Evolutionary conservation across 53 echinoderm and acorn worm genomes (phyloP).

Genomic region (Holothuria scabra): DNA sequence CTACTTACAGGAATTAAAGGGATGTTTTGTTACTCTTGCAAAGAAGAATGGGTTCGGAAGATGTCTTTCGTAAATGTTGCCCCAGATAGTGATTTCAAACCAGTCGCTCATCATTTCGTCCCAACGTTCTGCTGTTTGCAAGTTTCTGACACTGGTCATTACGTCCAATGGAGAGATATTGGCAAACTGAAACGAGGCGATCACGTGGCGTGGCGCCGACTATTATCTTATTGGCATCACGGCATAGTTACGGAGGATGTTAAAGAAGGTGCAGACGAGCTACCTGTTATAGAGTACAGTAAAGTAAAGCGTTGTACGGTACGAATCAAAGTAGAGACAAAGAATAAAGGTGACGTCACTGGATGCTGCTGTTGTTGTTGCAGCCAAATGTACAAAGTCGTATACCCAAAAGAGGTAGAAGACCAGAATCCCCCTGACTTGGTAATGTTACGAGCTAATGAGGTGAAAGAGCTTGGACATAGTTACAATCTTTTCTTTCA

Average conservation of each 20-base stretch:
- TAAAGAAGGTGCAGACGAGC: background rate
- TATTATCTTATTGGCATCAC: conserved; percentile 52
- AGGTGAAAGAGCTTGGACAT: background rate
- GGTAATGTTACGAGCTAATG: conserved; percentile 54
- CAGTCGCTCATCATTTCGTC: background rate
- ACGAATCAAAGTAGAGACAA: background rate
- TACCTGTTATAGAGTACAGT: conserved; percentile 16
- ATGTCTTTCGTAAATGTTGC: background rate
- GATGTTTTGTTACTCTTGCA: background rate
- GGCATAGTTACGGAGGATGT: conserved; percentile 45
- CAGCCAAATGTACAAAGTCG: background rate
- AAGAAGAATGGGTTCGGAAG: conserved; percentile 7
- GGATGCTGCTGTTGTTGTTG: background rate
- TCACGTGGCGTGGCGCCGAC: conserved; percentile 58
- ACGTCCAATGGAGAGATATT: conserved; percentile 21
- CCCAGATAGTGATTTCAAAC: too few species aligned
- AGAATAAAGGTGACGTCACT: background rate
- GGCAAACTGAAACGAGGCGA: conserved; percentile 52
- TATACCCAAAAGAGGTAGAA: conserved; percentile 33
- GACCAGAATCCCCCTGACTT: conserved; percentile 34
- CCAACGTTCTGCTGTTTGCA: conserved; percentile 24
- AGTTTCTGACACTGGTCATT: conserved; percentile 26
- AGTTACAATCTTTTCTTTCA: conserved; percentile 48
- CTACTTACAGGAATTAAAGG: background rate
- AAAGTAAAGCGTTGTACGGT: too few species aligned